These are phyloP conservation scores for Eutrigla gurnardus DNA, from an alignment of 2,797 vertebrate species.

Conservation along the genomic window DNA sequence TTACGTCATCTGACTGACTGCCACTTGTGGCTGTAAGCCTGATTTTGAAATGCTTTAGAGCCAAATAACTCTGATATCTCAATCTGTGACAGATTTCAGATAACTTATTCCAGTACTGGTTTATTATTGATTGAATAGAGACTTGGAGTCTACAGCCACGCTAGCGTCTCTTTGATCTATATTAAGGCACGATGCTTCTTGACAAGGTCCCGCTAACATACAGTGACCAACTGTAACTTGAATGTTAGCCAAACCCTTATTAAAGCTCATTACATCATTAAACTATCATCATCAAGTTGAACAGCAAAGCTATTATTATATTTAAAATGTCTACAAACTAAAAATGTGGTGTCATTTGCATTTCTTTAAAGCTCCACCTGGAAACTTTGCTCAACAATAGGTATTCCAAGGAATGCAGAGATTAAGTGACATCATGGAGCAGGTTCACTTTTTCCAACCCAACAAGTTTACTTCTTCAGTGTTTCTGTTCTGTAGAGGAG, in stretches of 20 bases:
- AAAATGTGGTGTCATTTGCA: neutral
- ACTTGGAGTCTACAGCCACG: too few species aligned
- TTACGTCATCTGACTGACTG: too few species aligned
- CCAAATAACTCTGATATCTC: neutral
- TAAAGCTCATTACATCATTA: neutral
- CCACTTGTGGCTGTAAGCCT: neutral
- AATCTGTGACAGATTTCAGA: neutral
- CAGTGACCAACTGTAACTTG: neutral
- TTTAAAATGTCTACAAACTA: neutral
- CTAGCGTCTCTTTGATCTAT: too few species aligned
- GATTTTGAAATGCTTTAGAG: neutral
- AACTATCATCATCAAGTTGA: neutral
- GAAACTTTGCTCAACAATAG: neutral
- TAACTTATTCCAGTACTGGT: neutral
- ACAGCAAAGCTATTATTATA: too few species aligned
- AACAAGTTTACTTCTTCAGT: constrained; percentile 16
- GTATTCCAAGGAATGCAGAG: neutral
- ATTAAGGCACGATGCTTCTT: too few species aligned
- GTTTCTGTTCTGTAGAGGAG: neutral
- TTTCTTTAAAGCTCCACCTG: neutral
- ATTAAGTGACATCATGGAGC: neutral
- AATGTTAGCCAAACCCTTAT: neutral
- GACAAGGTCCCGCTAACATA: too few species aligned
- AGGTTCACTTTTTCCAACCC: neutral
- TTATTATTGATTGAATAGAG: neutral